These are phyloP conservation scores for Brachypterus glaber DNA, from an alignment of 2,888 invertebrate species.

Conservation along the genomic window DNA sequence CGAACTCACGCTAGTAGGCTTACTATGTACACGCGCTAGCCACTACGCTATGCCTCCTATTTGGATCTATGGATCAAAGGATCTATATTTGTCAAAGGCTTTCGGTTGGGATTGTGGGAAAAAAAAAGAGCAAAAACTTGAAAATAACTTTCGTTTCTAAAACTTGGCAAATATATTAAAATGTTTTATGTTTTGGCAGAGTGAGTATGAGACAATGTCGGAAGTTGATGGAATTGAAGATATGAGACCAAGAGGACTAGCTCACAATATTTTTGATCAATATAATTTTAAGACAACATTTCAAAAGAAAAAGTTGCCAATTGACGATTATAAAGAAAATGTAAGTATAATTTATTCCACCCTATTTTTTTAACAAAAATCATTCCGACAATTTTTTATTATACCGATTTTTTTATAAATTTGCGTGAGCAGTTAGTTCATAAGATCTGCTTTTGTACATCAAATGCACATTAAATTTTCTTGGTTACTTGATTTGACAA, in stretches of 20 bases:
- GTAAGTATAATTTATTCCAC: conserved; percentile 12
- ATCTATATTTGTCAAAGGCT: too few species aligned
- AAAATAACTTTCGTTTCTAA: neutral
- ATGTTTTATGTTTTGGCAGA: too few species aligned
- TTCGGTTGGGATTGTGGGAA: too few species aligned
- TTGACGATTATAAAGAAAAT: conserved; percentile 26
- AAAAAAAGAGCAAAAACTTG: conserved; percentile 4
- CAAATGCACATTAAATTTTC: too few species aligned
- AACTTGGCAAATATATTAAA: conserved; percentile 3
- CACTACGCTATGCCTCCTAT: too few species aligned
- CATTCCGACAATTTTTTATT: conserved; percentile 1
- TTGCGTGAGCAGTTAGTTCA: too few species aligned
- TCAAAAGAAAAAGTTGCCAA: conserved; percentile 26
- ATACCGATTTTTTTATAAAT: too few species aligned
- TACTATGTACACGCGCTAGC: too few species aligned
- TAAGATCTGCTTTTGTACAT: too few species aligned
- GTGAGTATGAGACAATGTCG: conserved; percentile 18
- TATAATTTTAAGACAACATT: conserved; percentile 25
- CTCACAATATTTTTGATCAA: conserved; percentile 22
- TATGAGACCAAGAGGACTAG: conserved; percentile 16
- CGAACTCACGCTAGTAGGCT: too few species aligned
- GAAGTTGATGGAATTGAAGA: conserved; percentile 21
- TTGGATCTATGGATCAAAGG: too few species aligned
- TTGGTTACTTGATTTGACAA: too few species aligned
- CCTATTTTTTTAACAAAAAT: neutral